phyloP scores from a whole-genome alignment of 1,140 invertebrate species.

The Drosophila punjabiensis region DNA sequence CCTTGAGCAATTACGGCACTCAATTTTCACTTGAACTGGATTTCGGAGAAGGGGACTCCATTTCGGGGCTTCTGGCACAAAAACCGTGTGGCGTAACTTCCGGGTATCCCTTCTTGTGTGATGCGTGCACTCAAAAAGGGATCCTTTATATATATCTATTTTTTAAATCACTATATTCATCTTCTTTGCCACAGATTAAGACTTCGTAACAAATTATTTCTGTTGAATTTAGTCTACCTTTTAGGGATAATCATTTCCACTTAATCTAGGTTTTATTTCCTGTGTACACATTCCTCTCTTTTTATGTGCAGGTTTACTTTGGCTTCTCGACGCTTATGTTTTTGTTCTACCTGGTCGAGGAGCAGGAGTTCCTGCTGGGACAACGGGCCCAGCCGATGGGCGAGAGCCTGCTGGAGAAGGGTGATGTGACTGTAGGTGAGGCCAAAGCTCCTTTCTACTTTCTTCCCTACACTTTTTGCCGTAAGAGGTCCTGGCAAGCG shows the following conservation, averaged over 20 bases:
- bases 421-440: slow-evolving; percentile 75
- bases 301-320: slow-evolving; percentile 66
- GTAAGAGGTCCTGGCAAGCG: background rate
- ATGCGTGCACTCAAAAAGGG: background rate
- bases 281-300: slow-evolving; percentile 1
- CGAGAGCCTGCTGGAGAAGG: slow-evolving; percentile 73
- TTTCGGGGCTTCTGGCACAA: background rate
- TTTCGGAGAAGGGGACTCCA: background rate
- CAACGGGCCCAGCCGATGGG: slow-evolving; percentile 55
- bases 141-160: background rate
- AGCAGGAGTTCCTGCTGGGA: slow-evolving; percentile 73
- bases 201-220: background rate
- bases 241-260: background rate
- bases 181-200: background rate
- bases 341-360: slow-evolving; percentile 68
- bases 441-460: background rate
- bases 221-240: background rate
- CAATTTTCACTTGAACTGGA: slow-evolving; percentile 23
- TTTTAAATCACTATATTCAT: background rate
- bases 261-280: background rate
- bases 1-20: slow-evolving; percentile 28
- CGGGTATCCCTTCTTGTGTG: background rate
- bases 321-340: slow-evolving; percentile 75
- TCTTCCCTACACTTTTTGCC: background rate
- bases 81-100: slow-evolving; percentile 12